Conservation (phyloP, 2,797 vertebrate genomes). For the Micromesistius poutassou region DNA sequence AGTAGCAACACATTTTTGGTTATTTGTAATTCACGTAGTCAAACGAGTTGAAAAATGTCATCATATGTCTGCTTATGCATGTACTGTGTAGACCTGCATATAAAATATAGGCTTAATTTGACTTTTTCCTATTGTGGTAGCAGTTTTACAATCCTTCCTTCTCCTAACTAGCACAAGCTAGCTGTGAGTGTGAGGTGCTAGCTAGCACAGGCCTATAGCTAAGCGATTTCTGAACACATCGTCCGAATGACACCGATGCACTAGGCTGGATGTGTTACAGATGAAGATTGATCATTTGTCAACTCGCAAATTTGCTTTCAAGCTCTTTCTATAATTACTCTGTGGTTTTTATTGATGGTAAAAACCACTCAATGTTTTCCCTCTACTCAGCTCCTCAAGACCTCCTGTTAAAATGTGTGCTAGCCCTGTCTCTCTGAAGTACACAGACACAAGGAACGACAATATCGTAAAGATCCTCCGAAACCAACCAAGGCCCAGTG, state of each 20-base stretch:
- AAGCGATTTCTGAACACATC: conserved; percentile 58
- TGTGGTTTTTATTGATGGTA: conserved; percentile 70
- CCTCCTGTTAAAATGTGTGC: background rate
- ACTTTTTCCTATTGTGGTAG: background rate
- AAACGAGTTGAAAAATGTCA: background rate
- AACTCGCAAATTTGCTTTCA: conserved; percentile 73
- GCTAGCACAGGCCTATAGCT: background rate
- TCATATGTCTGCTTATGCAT: background rate
- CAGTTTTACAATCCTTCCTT: background rate
- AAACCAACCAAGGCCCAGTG: background rate
- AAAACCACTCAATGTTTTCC: conserved; percentile 62
- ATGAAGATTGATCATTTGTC: conserved; percentile 77
- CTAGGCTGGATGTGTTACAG: conserved; percentile 43
- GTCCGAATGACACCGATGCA: background rate
- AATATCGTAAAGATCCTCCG: background rate
- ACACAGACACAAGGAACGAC: background rate
- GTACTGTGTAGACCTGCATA: background rate
- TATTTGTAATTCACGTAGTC: background rate
- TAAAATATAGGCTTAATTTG: background rate
- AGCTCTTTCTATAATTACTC: conserved; percentile 73
- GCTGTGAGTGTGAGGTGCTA: background rate
- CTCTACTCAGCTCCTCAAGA: conserved; percentile 54
- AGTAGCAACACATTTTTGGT: background rate
- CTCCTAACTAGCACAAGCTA: background rate
- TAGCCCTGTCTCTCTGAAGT: background rate